These are phyloP conservation scores for Eurytoma adleriae DNA, from an alignment of 2,888 invertebrate genomes.

Conservation along the genomic window DNA sequence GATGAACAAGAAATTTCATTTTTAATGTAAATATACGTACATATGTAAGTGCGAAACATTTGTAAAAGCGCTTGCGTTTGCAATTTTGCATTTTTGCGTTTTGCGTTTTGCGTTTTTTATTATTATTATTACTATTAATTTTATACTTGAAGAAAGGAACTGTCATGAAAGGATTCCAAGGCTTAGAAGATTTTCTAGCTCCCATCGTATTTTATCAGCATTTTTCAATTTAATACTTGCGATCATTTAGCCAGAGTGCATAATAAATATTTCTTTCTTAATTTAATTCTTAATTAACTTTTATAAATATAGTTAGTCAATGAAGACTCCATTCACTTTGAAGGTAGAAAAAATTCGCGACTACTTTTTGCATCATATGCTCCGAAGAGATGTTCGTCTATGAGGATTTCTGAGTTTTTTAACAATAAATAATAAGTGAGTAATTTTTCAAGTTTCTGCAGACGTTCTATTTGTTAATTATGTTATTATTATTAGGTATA, in stretches of 20 bases:
- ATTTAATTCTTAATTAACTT: constrained; percentile 6
- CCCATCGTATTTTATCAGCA: constrained; percentile 35
- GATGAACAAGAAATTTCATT: constrained; percentile 45
- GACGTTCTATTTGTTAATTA: too few relatives aligned
- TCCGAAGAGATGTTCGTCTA: too few relatives aligned
- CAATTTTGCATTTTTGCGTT: constrained; percentile 35
- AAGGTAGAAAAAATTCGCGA: not conserved
- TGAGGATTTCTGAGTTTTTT: too few relatives aligned
- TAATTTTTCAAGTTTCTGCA: too few relatives aligned
- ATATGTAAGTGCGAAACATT: constrained; percentile 50
- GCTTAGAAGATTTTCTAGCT: too few relatives aligned
- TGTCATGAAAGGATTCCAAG: too few relatives aligned
- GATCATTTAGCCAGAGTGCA: constrained; percentile 43
- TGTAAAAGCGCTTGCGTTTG: constrained; percentile 51
- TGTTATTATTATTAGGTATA: too few relatives aligned
- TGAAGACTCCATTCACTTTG: constrained; percentile 46
- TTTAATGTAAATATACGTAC: constrained; percentile 51
- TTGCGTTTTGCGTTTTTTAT: constrained; percentile 8
- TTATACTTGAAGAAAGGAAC: not conserved
- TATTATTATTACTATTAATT: not conserved
- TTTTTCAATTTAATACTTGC: constrained; percentile 8
- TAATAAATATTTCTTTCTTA: constrained; percentile 33
- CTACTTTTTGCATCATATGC: too few relatives aligned
- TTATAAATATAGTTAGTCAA: constrained; percentile 42
- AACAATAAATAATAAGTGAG: too few relatives aligned